Conservation (phyloP, 1,140 invertebrate genomes). For the Bombus turneri region DNA sequence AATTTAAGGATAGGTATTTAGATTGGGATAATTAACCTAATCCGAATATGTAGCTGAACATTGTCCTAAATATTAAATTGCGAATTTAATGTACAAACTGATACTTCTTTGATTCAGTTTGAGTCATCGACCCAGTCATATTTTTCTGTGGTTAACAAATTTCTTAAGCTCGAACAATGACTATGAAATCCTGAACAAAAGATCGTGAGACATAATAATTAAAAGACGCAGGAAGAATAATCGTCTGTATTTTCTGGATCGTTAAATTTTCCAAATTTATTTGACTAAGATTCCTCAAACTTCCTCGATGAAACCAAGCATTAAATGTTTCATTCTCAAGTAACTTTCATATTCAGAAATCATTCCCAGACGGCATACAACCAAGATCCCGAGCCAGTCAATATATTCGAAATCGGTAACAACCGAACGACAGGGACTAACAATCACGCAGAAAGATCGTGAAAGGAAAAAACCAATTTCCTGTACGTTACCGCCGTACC, state of each 20-base stretch:
- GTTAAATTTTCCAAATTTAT: not conserved
- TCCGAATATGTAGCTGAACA: not conserved
- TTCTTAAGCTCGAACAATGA: too few species aligned
- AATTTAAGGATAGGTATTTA: not conserved
- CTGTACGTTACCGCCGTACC: not conserved
- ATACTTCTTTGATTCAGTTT: too few species aligned
- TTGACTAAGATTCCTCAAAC: not conserved
- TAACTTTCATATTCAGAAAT: not conserved
- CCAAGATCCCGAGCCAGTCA: not conserved
- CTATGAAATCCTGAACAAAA: too few species aligned
- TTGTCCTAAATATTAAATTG: not conserved
- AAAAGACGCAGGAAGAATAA: too few species aligned
- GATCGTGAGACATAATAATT: too few species aligned
- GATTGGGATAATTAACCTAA: not conserved
- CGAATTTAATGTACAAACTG: too few species aligned
- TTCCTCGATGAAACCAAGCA: not conserved
- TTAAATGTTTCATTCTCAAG: not conserved
- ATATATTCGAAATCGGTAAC: conserved; percentile 3
- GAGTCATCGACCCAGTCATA: too few species aligned
- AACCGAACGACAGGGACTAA: not conserved
- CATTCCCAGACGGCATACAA: not conserved
- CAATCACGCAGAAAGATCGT: not conserved
- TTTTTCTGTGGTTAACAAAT: too few species aligned
- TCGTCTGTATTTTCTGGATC: too few species aligned
- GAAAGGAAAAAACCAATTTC: not conserved